A percentile compares a stretch with the other conserved stretches of the same genome.
Evolutionary conservation across 2,797 vertebrate genomes (phyloP).

Genomic region (Myotis findleyi): DNA sequence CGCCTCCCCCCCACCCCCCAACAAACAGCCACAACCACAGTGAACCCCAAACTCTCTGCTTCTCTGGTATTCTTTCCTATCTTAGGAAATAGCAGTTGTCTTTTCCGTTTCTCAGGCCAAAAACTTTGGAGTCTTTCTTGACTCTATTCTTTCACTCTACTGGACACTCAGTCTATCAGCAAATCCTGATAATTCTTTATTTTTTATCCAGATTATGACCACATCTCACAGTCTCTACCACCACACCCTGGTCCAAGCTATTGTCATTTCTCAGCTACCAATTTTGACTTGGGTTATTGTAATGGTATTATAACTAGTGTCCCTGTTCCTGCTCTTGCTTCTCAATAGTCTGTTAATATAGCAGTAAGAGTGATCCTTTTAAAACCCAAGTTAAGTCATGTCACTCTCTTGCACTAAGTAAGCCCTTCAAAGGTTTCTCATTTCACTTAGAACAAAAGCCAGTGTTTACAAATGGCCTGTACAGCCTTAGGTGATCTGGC

Average conservation of each 20-base stretch:
- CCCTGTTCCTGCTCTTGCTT: neutral
- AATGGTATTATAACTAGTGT: neutral
- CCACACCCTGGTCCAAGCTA: neutral
- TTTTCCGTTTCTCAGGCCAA: neutral
- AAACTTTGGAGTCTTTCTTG: neutral
- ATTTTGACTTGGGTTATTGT: neutral
- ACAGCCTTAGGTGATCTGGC: neutral
- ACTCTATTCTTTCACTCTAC: neutral
- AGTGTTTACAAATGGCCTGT: neutral
- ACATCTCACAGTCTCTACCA: neutral
- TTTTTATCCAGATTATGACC: constrained; percentile 12
- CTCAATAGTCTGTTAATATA: neutral
- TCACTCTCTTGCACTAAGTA: neutral
- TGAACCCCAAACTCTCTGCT: neutral
- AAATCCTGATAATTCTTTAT: neutral
- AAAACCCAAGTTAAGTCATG: constrained; percentile 2
- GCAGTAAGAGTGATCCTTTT: neutral
- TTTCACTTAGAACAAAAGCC: neutral
- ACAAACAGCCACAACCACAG: neutral
- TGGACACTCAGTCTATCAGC: neutral
- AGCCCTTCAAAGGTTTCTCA: neutral
- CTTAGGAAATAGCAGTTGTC: neutral
- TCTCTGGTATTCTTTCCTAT: neutral
- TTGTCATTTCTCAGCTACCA: neutral
- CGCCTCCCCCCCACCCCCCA: too few relatives aligned